Base-by-base conservation (phyloP, 2,888 invertebrate species). In the Stictocephala bisonia region DNA sequence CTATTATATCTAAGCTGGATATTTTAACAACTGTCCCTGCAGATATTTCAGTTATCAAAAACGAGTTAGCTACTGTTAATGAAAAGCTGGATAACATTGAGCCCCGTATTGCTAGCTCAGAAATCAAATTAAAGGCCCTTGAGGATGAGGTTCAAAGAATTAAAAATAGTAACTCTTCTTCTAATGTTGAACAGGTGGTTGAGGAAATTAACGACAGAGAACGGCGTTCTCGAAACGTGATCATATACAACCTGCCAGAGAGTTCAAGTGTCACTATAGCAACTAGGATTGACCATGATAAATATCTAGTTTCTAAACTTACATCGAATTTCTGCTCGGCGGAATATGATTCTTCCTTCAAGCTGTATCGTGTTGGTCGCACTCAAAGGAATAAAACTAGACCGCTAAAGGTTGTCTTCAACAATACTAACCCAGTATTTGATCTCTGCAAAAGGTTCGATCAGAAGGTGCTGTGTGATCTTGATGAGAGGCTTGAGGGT, bases 191-290 rank as follows among this genome's bases (percentile, higher is more conserved):
- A 13, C n/a, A 11, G 2, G n/a, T 24, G 1, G 27, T 53, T 1
- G 53, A 53, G n/a, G 53, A 53, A n/a, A 53, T 53, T 3, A 53
- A 53, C 26, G 26, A 53, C 24, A 3, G 53, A 3, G 53, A 53
- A 2, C 53, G 53, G 3, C 53, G 53, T 2, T 26, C 53, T n/a
- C 26, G 53, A 11, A 53, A 53, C n/a, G 53, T 24, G 3, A 53
- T 53, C 3, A n/a, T 26, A 26, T 53, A 53, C n/a, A 53, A 53
- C n/a, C 1, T 53, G 22, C 26, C 53, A 24, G 53, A 53, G 27
- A 53, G 53, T n/a, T 9, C 26, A 7, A 53, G 27, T n/a, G 27
- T 3, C n/a, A n/a, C n/a, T 3, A 53, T 27, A 13, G 22, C 53
- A 3, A 27, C 26, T 6, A 53, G 53, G n/a, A n/a, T 53, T 22